Conservation (phyloP, 2,797 vertebrate species). For the Geotria australis region DNA sequence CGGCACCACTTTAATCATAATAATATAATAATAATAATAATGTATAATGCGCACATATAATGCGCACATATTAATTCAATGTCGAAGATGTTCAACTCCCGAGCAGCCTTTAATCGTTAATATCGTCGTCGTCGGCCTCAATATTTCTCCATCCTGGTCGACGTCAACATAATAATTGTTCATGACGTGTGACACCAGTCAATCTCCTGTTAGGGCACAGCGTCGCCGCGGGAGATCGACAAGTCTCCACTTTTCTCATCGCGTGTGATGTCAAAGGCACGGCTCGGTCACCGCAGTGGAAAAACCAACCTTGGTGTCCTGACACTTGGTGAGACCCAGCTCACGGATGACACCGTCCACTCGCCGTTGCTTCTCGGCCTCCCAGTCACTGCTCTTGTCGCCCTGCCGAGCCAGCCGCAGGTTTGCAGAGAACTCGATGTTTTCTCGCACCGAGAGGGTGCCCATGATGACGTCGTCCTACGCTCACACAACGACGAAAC, state of each 20-base stretch:
- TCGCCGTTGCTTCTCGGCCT: constrained; percentile 9
- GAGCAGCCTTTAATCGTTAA: too few relatives aligned
- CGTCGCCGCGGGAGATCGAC: too few relatives aligned
- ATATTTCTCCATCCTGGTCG: neutral
- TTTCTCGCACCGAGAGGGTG: constrained; percentile 20
- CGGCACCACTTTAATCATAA: too few relatives aligned
- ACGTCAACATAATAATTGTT: neutral
- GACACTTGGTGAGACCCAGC: constrained; percentile 18
- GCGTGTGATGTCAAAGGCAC: neutral
- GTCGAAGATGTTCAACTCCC: too few relatives aligned
- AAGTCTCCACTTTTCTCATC: neutral
- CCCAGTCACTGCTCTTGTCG: constrained; percentile 4
- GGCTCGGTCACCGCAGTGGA: neutral
- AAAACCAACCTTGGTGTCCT: constrained; percentile 15
- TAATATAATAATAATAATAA: too few relatives aligned
- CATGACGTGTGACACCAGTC: too few relatives aligned
- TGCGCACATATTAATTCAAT: too few relatives aligned
- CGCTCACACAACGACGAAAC: neutral
- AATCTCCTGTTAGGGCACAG: too few relatives aligned
- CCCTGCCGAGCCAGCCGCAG: constrained; percentile 12
- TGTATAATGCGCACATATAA: too few relatives aligned
- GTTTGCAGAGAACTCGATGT: constrained; percentile 25
- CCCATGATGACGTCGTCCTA: constrained; percentile 32
- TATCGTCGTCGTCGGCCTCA: too few relatives aligned
- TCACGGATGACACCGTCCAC: constrained; percentile 15